These are phyloP conservation scores for Hesperophylax magnus DNA, from an alignment of 1,140 invertebrate genomes.

Conservation along the genomic window DNA sequence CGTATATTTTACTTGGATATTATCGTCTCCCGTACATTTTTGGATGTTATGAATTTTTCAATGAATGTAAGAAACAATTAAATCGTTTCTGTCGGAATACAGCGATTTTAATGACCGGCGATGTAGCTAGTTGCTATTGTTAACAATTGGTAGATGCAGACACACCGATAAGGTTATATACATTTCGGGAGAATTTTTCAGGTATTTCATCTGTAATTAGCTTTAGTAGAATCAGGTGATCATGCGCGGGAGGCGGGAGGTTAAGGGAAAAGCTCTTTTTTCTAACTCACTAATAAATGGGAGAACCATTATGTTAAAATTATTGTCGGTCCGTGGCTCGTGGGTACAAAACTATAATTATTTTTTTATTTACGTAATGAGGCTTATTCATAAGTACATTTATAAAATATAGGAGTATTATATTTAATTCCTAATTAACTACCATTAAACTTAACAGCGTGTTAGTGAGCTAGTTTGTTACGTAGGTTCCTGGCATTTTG, in stretches of 20 bases:
- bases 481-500: not conserved
- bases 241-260: not conserved
- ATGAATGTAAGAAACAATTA: slow-evolving; percentile 50
- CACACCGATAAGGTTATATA: slow-evolving; percentile 41
- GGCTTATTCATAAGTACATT: not conserved
- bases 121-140: slow-evolving; percentile 39
- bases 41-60: slow-evolving; percentile 46
- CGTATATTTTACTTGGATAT: slow-evolving; percentile 34
- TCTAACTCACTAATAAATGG: too few species aligned
- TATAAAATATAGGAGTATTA: not conserved
- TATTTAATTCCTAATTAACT: slow-evolving; percentile 13
- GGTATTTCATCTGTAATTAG: slow-evolving; percentile 23
- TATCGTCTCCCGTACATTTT: slow-evolving; percentile 49
- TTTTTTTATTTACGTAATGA: slow-evolving; percentile 8
- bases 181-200: slow-evolving; percentile 48
- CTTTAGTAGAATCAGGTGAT: not conserved
- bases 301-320: not conserved
- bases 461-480: not conserved
- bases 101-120: slow-evolving; percentile 39
- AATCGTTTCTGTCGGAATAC: slow-evolving; percentile 49
- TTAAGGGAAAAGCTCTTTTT: not conserved
- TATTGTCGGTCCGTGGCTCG: slow-evolving; percentile 26
- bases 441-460: not conserved
- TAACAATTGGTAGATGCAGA: slow-evolving; percentile 47
- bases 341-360: slow-evolving; percentile 15